Evolutionary conservation across 2,888 invertebrate species (phyloP), one percentile per base, ranked within the genome.

Genomic region (Spilarctia lutea): DNA sequence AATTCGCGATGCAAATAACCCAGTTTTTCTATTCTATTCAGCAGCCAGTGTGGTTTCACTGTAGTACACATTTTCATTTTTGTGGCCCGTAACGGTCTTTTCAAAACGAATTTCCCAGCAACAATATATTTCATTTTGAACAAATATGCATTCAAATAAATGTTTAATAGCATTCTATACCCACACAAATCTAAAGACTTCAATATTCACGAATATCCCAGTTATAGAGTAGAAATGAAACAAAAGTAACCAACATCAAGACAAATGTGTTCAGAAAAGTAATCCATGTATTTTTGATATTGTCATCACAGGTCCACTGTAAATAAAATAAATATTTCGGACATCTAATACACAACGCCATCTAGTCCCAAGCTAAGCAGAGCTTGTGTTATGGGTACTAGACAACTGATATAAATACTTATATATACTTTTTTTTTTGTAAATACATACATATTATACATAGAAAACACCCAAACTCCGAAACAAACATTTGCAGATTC

Each of bases 81-180:
- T 65, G 33, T 68, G 11, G 39, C 52, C 42, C 30, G 71, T 39
- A 68, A 18, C 30, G 68, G 73, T 73, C 74, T 73, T 76, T 81
- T 30, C 20, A 52, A 74, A 75, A 73, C 78, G 80, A 78, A 81
- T 82, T 76, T 81, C 82, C 78, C 68, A 39, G 24, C 75, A 72
- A 76, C 76, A 78, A 75, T 81, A 75, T 81, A 81, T 76, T 80
- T 82, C 75, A 82, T 75, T 67, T 69, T 65, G 27, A 68, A 71
- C 74, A 60, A 79, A 74, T 73, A 71, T 73, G 65, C 69, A 72
- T 76, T 79, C 69, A 80, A 81, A 82, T 82, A 60, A 13, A 81
- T 68, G 72, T 77, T 73, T 77, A 75, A 75, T 75, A n/a, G n/a
- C 11, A 11, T 56, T 56, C 11, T 56, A 56, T 2, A n/a, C 56